Evolutionary conservation across 2,797 vertebrate genomes (phyloP).

Genomic region (Arrhamphus sclerolepis): DNA sequence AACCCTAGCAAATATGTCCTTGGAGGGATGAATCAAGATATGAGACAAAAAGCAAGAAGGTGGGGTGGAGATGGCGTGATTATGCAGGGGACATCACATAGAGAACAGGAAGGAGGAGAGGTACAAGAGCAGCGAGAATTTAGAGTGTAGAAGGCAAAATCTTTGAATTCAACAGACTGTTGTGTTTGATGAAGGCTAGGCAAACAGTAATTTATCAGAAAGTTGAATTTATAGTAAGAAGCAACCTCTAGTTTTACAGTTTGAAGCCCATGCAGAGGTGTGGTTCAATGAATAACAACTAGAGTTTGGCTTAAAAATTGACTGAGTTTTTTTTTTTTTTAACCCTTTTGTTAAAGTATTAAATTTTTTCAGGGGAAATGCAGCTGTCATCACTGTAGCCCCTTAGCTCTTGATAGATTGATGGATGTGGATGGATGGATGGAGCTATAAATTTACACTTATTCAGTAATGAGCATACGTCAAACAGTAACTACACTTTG

Average conservation of each 20-base stretch:
- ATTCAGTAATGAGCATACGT: no score
- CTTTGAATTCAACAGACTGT: conserved; percentile 26
- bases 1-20: conserved; percentile 56
- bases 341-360: no score
- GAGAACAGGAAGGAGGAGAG: conserved; percentile 21
- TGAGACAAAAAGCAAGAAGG: conserved; percentile 32
- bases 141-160: conserved; percentile 7
- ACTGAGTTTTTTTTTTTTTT: no score
- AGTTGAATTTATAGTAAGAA: neutral
- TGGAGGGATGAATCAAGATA: conserved; percentile 48
- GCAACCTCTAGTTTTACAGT: neutral
- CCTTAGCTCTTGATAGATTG: no score
- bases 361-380: no score
- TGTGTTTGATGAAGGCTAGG: neutral
- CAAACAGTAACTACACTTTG: no score
- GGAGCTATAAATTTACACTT: no score
- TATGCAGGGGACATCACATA: conserved; percentile 33
- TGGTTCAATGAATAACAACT: no score
- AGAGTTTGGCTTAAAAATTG: no score
- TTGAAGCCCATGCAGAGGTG: no score
- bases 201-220: conserved; percentile 1
- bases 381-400: no score
- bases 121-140: conserved; percentile 9
- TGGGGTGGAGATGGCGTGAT: conserved; percentile 35
- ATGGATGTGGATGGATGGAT: no score